Percentiles rank a stretch among this genome's conserved stretches.
phyloP scores from a whole-genome alignment of 64 coral and sea anemone species.

The Pocillopora verrucosa region DNA sequence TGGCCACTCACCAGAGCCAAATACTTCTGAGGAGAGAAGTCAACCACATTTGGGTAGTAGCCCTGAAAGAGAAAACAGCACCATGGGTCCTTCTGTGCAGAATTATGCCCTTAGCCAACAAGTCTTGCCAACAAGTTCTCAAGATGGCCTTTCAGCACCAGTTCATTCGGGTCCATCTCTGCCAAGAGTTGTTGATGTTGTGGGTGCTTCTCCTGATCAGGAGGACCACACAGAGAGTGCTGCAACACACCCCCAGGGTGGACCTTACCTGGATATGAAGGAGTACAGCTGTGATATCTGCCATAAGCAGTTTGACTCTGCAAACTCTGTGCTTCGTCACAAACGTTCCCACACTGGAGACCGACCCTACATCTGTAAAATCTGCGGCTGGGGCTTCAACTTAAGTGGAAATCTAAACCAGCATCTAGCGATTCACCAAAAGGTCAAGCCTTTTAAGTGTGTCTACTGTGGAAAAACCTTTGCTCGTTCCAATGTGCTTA shows the following conservation, averaged over 20 bases:
- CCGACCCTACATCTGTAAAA: slow-evolving; percentile 87
- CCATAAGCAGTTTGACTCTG: slow-evolving; percentile 78
- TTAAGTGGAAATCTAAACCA: slow-evolving; percentile 86
- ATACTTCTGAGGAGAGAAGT: background rate
- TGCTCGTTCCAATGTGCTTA: slow-evolving; percentile 84
- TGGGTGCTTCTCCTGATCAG: slow-evolving; percentile 22
- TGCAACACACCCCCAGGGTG: background rate
- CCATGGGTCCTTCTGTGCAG: background rate
- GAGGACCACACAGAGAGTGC: background rate
- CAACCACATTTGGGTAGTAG: background rate
- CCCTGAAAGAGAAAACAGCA: background rate
- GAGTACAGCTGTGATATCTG: slow-evolving; percentile 73
- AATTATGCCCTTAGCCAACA: background rate
- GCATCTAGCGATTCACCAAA: slow-evolving; percentile 88
- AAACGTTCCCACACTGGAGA: slow-evolving; percentile 85
- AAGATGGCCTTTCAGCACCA: background rate
- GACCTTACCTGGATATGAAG: slow-evolving; percentile 1
- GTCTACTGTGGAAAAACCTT: slow-evolving; percentile 93
- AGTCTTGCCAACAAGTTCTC: slow-evolving; percentile 24
- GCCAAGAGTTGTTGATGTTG: slow-evolving; percentile 17
- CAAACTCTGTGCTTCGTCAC: slow-evolving; percentile 69
- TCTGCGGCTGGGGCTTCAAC: slow-evolving; percentile 89
- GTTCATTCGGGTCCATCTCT: background rate
- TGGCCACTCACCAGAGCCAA: background rate
- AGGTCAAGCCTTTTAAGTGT: slow-evolving; percentile 93